phyloP scores from a whole-genome alignment of 2,113 vertebrate genomes.

The Pogona vitticeps region DNA sequence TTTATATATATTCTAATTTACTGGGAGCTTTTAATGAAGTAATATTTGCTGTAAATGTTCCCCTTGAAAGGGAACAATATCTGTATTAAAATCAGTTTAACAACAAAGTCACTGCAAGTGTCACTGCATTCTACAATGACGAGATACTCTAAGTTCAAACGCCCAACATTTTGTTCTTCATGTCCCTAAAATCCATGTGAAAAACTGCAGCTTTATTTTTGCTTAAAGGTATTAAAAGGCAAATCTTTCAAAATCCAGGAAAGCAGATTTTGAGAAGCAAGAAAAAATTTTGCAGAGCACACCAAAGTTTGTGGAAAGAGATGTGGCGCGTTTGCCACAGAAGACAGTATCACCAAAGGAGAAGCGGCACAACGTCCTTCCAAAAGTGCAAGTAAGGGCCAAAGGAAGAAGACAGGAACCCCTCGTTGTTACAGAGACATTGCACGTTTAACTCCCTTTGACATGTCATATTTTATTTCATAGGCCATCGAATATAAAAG shows the following conservation, averaged over 20 bases:
- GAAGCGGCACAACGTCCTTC: neutral
- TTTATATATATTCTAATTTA: neutral
- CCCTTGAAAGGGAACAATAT: neutral
- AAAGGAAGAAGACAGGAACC: neutral
- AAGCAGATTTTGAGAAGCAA: constrained; percentile 61
- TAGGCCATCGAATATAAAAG: constrained; percentile 76
- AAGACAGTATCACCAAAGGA: constrained; percentile 22
- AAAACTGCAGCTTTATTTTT: neutral
- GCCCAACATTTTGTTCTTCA: neutral
- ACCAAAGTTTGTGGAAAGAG: constrained; percentile 47
- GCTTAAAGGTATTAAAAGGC: constrained; percentile 30
- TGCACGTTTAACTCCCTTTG: neutral
- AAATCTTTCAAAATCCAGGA: constrained; percentile 65
- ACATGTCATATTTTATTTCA: constrained; percentile 46
- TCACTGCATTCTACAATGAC: neutral
- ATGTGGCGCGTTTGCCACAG: constrained; percentile 20
- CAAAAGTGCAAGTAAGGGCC: constrained; percentile 64
- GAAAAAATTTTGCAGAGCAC: constrained; percentile 53
- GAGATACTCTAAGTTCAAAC: neutral
- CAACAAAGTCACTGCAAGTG: neutral
- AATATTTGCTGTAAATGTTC: constrained; percentile 6
- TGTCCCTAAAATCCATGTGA: neutral
- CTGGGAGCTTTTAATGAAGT: neutral
- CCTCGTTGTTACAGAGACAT: neutral
- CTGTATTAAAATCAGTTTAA: no score